Base-by-base conservation (phyloP, 2,113 vertebrate genomes). In the Leptobrachium leishanense region DNA sequence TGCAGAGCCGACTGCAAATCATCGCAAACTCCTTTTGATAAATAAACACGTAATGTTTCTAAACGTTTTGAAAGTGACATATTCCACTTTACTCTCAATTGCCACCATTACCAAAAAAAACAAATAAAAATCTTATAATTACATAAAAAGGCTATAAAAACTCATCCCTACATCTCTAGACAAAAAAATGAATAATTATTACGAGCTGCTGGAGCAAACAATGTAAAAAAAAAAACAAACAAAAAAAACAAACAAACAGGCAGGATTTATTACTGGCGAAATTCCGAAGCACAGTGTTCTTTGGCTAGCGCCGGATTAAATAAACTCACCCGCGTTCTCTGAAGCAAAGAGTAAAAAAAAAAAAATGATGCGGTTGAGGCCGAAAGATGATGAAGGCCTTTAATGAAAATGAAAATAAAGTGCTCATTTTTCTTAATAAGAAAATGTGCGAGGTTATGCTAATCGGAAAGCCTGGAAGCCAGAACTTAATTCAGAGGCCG, bases 381-480 rank as follows among this genome's bases (percentile, higher is more conserved):
- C 12, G n/a, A 40, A 39, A 64, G 62, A 31, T 31, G n/a, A 39
- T 39, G 62, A 64, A 64, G n/a, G 2, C 5, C 10, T 64, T 64
- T 7, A 64, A 7, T n/a, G 8, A 50, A 50, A 50, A 64, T 59
- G 15, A 66, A 66, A 66, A 43, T 20, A 68, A 68, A 68, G 11
- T 12, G 40, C 41, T 43, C 39, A 42, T 68, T 68, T 68, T 7
- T 68, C 39, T 68, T 68, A 68, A 74, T 62, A 62, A 44, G 6
- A 7, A 62, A 74, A 43, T 43, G 50, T 10, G 43, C 15, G 5
- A 6, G 1, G 42, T 75, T 75, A 75, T 75, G 59, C 43, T 54
- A 79, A 79, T 43, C 31, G 44, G 13, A 7, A 43, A 43, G 8
- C 50, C 7, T 69, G 65, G 63, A 53, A 55, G 2, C 81, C 11